Base-by-base conservation (phyloP, 2,113 vertebrate species). In the Hydrolagus affinis region DNA sequence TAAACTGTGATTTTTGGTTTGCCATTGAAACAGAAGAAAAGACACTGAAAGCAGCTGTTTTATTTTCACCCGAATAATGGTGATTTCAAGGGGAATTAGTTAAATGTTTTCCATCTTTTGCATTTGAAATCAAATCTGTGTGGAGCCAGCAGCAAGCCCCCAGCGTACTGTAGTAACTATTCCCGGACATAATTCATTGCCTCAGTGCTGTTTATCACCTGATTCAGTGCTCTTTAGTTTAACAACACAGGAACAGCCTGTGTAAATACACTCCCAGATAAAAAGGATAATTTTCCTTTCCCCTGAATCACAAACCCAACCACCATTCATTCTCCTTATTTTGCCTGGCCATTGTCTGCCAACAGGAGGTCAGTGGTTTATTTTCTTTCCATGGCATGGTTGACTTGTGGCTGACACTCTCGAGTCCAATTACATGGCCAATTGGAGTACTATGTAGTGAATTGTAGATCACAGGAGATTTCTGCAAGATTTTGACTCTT, bases 321-420 rank as follows among this genome's bases (percentile, higher is more conserved):
- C 8, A 15, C 64, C 23, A 64, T 80, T 44, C 30, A 44, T 74
- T 75, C 56, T 19, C 25, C 21, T 78, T 78, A 56, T 78, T 78
- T 64, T 80, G 77, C 64, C 60, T 80, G 59, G 59, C 17, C 25
- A 64, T 80, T 30, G 77, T 64, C 77, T 64, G 77, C 12, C 14
- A 23, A 59, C n/a, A 17, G 59, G 25, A 25, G 23, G 23, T 57
- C n/a, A 74, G 25, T 10, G 60, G 78, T 32, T 28, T 19, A 17
- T 11, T 32, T 32, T 25, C 17, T 15, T 66, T 3, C 10, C 25
- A 1, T 68, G 62, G 30, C 8, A 44, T 32, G 25, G 64, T 21
- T 60, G 23, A 57, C 64, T 19, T 80, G 11, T 64, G 10, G 25
- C 23, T 80, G 44, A 44, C 59, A 64, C 30, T 74, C 32, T 75